Conservation (phyloP, 37 sponge, comb jelly and placozoan species). For the Hormiphora californensis region DNA sequence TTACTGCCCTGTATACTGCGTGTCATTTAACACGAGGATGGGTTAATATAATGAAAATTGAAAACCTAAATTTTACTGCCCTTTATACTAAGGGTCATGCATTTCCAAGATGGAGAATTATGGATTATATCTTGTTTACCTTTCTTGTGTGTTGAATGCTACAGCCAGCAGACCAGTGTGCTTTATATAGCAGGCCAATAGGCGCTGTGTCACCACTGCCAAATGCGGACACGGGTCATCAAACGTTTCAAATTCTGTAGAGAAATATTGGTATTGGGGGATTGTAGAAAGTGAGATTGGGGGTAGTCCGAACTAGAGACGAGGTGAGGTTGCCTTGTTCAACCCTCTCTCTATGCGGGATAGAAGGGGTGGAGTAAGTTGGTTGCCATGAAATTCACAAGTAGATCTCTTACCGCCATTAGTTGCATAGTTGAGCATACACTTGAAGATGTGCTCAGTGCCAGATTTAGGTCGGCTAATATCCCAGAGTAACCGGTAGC, state of each 20-base stretch:
- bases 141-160: constrained; percentile 28
- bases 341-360: no score
- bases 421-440: constrained; percentile 24
- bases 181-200: constrained; percentile 35
- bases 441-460: constrained; percentile 35
- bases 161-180: constrained; percentile 45
- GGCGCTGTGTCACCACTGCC: constrained; percentile 8
- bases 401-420: background rate
- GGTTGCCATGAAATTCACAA: no score
- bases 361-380: no score
- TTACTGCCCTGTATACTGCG: background rate
- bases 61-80: background rate
- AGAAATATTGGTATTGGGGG: background rate
- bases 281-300: no score
- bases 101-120: background rate
- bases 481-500: constrained; percentile 44
- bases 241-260: constrained; percentile 41
- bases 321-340: no score
- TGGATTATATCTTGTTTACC: background rate
- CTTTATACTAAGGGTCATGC: background rate
- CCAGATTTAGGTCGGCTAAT: constrained; percentile 39
- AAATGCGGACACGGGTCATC: constrained; percentile 31
- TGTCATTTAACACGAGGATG: background rate
- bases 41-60: no score
- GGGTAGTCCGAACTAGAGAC: no score